Evolutionary conservation across 2,888 invertebrate species (phyloP).

Genomic region (Drosophila demipolita): DNA sequence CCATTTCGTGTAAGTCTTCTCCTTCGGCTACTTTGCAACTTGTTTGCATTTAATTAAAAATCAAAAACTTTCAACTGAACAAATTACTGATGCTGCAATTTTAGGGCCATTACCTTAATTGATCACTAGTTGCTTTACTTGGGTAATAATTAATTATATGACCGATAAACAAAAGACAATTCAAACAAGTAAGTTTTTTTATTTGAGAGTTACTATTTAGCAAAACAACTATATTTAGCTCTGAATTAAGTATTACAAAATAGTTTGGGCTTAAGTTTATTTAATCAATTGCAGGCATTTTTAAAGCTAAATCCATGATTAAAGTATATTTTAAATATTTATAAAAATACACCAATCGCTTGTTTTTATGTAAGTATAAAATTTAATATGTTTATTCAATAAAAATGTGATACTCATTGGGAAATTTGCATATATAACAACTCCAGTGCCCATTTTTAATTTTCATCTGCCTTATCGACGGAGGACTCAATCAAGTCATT

Average conservation of each 20-base stretch:
- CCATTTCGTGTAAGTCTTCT: background rate
- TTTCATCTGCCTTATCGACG: conserved; percentile 11
- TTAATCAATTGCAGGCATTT: background rate
- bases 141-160: background rate
- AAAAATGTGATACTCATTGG: background rate
- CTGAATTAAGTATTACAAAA: background rate
- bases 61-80: conserved; percentile 33
- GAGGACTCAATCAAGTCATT: background rate
- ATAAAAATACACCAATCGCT: background rate
- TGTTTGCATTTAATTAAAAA: conserved; percentile 54
- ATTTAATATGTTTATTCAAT: background rate
- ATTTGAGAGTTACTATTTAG: background rate
- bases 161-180: background rate
- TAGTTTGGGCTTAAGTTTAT: background rate
- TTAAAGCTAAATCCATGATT: background rate
- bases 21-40: conserved; percentile 5
- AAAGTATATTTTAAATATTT: background rate
- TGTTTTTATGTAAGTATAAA: background rate
- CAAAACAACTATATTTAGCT: background rate
- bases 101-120: conserved; percentile 11
- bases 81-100: conserved; percentile 21
- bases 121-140: conserved; percentile 3
- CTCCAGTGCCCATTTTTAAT: conserved; percentile 1
- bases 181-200: background rate
- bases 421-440: background rate